These are phyloP conservation scores for Pentamera pediparva DNA, from an alignment of 53 echinoderm and acorn worm species.

Conservation along the genomic window DNA sequence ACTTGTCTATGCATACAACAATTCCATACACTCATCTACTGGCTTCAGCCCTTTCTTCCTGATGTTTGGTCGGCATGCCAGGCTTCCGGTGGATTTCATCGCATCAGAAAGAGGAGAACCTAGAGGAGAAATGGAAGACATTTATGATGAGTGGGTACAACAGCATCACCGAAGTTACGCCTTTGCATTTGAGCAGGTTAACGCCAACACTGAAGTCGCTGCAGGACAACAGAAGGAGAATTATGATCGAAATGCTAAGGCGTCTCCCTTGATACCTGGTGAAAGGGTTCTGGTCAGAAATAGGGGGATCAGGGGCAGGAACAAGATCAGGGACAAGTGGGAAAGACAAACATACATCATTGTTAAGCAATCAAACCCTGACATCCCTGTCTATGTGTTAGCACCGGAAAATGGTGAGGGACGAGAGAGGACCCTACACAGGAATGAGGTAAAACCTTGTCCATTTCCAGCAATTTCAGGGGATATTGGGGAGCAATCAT, in stretches of 20 bases:
- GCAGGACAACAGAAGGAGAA: not conserved
- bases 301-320: not conserved
- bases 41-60: constrained; percentile 37
- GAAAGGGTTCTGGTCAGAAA: constrained; percentile 29
- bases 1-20: constrained; percentile 23
- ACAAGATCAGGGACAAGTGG: constrained; percentile 15
- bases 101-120: not conserved
- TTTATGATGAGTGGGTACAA: constrained; percentile 11
- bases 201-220: not conserved
- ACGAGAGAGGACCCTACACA: not conserved
- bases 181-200: constrained; percentile 1
- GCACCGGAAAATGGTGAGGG: constrained; percentile 4
- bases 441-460: constrained; percentile 20
- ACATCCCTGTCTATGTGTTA: constrained; percentile 10
- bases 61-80: constrained; percentile 40
- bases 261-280: constrained; percentile 1
- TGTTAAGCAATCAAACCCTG: not conserved
- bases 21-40: constrained; percentile 30
- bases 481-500: not conserved
- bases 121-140: not conserved
- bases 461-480: not conserved
- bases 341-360: not conserved
- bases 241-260: not conserved
- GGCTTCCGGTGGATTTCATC: constrained; percentile 21
- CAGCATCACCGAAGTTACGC: not conserved